phyloP scores from a whole-genome alignment of 2,113 vertebrate species.

The Chloropsis cyanopogon region DNA sequence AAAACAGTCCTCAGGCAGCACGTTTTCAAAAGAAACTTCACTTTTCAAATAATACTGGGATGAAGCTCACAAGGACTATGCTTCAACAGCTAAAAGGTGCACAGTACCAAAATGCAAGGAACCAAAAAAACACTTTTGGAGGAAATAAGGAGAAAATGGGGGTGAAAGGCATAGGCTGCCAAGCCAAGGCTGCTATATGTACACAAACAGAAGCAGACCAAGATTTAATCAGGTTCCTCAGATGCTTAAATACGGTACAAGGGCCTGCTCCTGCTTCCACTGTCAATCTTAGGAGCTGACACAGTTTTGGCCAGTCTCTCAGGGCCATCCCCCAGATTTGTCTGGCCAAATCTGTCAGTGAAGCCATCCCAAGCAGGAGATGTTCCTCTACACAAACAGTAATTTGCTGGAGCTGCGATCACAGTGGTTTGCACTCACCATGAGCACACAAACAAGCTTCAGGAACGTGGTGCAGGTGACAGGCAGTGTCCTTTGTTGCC shows the following conservation, averaged over 20 bases:
- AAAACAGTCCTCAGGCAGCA: background rate
- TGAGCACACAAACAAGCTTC: background rate
- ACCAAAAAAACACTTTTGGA: background rate
- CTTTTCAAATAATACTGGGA: background rate
- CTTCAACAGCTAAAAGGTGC: background rate
- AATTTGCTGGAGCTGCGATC: background rate
- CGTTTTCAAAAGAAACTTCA: background rate
- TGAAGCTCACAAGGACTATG: background rate
- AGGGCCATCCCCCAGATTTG: background rate
- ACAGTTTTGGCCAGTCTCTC: background rate
- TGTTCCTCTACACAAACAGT: background rate
- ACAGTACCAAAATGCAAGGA: accelerated
- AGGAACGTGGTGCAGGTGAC: background rate
- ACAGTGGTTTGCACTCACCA: accelerated
- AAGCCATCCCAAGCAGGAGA: background rate
- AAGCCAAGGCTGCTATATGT: background rate
- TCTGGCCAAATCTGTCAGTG: accelerated
- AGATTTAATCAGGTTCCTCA: background rate
- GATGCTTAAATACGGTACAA: background rate
- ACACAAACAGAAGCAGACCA: background rate
- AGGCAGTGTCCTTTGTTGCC: background rate
- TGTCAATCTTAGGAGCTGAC: background rate
- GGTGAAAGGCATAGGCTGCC: background rate
- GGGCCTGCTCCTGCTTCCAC: background rate
- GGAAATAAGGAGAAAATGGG: background rate